A percentile compares a stretch with the other conserved stretches of the same genome.
These are phyloP conservation scores for Drosophila neonasuta DNA, from an alignment of 2,888 invertebrate species.

Conservation along the genomic window DNA sequence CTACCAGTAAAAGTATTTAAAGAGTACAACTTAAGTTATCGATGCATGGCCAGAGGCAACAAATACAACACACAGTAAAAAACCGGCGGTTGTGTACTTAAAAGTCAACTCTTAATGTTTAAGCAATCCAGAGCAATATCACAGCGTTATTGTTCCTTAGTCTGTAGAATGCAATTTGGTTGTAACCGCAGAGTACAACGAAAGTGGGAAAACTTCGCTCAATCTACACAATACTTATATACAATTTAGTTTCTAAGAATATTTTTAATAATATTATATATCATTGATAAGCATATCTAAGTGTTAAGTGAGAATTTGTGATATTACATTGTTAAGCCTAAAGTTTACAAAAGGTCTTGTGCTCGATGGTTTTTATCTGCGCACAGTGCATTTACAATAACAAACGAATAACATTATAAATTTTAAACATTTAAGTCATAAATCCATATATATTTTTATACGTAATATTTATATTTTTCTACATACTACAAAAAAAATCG, in stretches of 20 bases:
- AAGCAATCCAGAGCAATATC: conserved; percentile 72
- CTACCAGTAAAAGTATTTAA: conserved; percentile 76
- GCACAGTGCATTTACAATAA: conserved; percentile 66
- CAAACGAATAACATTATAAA: conserved; percentile 37
- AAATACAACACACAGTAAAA: conserved; percentile 31
- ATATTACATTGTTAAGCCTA: conserved; percentile 71
- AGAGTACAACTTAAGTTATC: conserved; percentile 69
- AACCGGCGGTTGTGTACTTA: conserved; percentile 80
- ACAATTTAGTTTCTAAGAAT: conserved; percentile 3
- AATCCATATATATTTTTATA: conserved; percentile 65
- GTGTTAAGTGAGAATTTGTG: conserved; percentile 69
- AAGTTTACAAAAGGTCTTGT: conserved; percentile 71
- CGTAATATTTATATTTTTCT: conserved; percentile 63
- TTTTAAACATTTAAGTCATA: conserved; percentile 13
- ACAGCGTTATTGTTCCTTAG: conserved; percentile 81
- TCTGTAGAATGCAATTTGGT: conserved; percentile 59
- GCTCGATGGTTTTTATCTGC: conserved; percentile 59
- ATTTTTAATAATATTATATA: conserved; percentile 30
- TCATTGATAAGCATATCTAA: conserved; percentile 65
- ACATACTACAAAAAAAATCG: conserved; percentile 18
- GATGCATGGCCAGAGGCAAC: conserved; percentile 58
- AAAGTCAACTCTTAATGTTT: conserved; percentile 57
- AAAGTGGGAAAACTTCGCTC: conserved; percentile 76
- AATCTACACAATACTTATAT: conserved; percentile 52
- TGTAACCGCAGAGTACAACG: conserved; percentile 77